Evolutionary conservation across 2,113 vertebrate species (phyloP).

Genomic region (Lophius piscatorius): DNA sequence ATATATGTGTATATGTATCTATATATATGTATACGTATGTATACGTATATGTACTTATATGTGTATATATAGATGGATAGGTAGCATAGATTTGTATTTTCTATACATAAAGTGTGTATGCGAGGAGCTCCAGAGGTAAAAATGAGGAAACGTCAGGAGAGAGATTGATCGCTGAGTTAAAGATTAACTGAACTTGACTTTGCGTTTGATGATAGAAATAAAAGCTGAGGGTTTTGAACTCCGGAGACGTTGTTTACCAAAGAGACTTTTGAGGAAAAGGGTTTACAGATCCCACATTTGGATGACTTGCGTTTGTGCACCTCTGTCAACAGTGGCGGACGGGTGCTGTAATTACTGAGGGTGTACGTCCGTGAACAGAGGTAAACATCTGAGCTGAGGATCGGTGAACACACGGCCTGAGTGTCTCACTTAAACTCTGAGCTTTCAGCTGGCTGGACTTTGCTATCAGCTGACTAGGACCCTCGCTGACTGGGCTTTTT

Average conservation of each 20-base stretch:
- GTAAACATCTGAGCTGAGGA: constrained; percentile 50
- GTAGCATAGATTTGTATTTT: too few species aligned
- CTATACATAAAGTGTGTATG: neutral
- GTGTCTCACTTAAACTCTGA: neutral
- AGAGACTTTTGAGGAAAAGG: neutral
- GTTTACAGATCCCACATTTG: constrained; percentile 19
- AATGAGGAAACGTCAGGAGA: neutral
- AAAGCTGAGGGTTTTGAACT: neutral
- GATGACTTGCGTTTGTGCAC: constrained; percentile 61
- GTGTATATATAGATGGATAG: too few species aligned
- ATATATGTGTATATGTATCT: too few species aligned
- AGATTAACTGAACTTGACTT: constrained; percentile 22
- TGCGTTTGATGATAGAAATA: neutral
- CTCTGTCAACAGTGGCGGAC: constrained; percentile 62
- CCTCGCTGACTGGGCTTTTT: neutral
- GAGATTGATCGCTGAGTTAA: constrained; percentile 11
- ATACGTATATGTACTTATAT: too few species aligned
- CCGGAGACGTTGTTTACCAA: constrained; percentile 21
- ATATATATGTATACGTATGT: too few species aligned
- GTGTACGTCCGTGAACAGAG: constrained; percentile 19
- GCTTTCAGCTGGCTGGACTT: constrained; percentile 1
- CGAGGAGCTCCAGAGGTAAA: neutral
- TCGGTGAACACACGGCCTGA: constrained; percentile 15
- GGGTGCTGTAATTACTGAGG: constrained; percentile 54
- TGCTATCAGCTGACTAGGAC: constrained; percentile 16